Base-by-base conservation (phyloP, 2,113 vertebrate species). In the Phocoena phocoena region DNA sequence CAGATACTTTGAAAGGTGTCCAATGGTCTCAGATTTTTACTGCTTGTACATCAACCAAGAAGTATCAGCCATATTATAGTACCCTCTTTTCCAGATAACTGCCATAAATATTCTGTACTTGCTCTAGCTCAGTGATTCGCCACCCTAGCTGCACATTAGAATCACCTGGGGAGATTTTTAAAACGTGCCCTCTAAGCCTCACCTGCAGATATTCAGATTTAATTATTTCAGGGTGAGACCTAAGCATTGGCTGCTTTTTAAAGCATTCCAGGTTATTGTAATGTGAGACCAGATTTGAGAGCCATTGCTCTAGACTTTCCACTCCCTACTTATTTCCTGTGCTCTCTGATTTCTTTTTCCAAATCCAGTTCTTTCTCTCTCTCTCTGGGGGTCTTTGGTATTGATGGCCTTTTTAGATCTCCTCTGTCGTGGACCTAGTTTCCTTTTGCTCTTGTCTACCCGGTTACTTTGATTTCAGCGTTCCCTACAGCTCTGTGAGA, bases 51-150 rank as follows among this genome's bases (percentile, higher is more conserved):
- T 88, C 17, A 62, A 58, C 17, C 44, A 63, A 23, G 79, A 38
- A 83, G 25, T 74, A 60, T 60, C 83, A 70, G 20, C 23, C 23
- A 23, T 55, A 11, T 67, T 60, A 79, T 55, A 67, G 25, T 80
- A 31, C 62, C 12, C 50, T 58, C 38, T 87, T 38, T 90, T 65
- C 28, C 41, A 88, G 53, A 47, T 67, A 95, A 88, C 73, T 90
- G 31, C 50, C 63, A 55, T 90, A 55, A 94, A 83, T 76, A 73
- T 91, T 85, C 62, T 88, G 33, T 77, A 44, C 41, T 71, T 96
- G 87, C 31, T 87, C 15, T 58, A 38, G 21, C 4, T 92, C 36
- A 21, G 33, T 90, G 55, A 94, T 82, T 90, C 12, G 71, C 38
- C 50, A 50, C 11, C 9, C 7, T 71, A 17, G 14, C 5, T 90